Evolutionary conservation across 2,888 invertebrate species (phyloP).

Genomic region (Lagria hirta): DNA sequence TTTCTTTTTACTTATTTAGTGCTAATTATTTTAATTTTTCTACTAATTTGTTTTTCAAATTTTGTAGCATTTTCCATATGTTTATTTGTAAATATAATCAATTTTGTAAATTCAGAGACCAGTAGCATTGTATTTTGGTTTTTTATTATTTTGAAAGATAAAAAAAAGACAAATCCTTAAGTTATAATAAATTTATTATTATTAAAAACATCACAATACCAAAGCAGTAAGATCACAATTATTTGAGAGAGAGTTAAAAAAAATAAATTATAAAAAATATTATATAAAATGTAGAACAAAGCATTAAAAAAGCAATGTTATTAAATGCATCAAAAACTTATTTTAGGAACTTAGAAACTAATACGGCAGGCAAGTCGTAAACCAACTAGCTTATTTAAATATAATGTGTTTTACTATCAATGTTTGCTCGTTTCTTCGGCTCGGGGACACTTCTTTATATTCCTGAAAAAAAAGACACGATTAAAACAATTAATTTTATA

Average conservation of each 20-base stretch:
- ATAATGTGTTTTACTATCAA: conserved; percentile 23
- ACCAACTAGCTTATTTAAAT: conserved; percentile 19
- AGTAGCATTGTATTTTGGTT: no score
- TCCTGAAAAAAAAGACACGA: conserved; percentile 41
- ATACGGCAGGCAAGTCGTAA: conserved; percentile 33
- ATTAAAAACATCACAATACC: conserved; percentile 49
- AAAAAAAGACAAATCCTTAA: conserved; percentile 1
- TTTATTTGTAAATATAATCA: no score
- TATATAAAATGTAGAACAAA: conserved; percentile 26
- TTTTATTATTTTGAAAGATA: no score
- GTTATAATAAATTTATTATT: conserved; percentile 13
- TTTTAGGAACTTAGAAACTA: conserved; percentile 44
- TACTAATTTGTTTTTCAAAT: no score
- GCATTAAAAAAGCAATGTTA: conserved; percentile 27
- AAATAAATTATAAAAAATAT: conserved; percentile 41
- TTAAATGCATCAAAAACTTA: conserved; percentile 18
- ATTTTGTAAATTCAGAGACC: no score
- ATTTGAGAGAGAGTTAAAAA: conserved; percentile 45
- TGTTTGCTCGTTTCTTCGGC: conserved; percentile 38
- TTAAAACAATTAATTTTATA: conserved; percentile 10
- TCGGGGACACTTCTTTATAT: conserved; percentile 47
- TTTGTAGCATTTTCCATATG: no score
- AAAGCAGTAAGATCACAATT: conserved; percentile 52
- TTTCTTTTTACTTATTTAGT: no score
- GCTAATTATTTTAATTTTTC: no score